Percentiles rank a stretch among this genome's conserved stretches.
Evolutionary conservation across 2,113 vertebrate species (phyloP).

Genomic region (Andinoacara biseriatus): DNA sequence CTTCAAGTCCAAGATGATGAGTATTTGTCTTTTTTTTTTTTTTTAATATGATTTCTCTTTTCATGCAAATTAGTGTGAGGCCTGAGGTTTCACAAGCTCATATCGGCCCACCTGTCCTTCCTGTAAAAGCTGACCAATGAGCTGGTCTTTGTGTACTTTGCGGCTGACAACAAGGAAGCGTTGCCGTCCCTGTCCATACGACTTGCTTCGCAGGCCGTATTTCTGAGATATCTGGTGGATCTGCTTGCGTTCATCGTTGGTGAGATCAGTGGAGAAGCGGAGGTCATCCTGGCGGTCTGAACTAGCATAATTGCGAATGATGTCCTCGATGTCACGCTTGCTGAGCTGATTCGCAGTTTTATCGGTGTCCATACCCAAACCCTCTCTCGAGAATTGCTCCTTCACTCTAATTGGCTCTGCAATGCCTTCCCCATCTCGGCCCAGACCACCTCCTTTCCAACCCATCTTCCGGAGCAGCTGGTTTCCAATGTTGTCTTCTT

Average conservation of each 20-base stretch:
- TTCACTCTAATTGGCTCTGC: slow-evolving; percentile 94
- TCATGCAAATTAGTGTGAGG: slow-evolving; percentile 74
- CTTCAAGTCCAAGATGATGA: slow-evolving; percentile 35
- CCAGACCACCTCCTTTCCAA: slow-evolving; percentile 94
- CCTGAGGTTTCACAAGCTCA: slow-evolving; percentile 92
- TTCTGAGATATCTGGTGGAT: slow-evolving; percentile 94
- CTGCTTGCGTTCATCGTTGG: slow-evolving; percentile 93
- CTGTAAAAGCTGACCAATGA: slow-evolving; percentile 93
- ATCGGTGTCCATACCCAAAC: slow-evolving; percentile 88
- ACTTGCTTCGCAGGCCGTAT: slow-evolving; percentile 95
- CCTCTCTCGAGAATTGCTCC: slow-evolving; percentile 94
- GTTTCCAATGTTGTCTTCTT: slow-evolving; percentile 97
- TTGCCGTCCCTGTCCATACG: slow-evolving; percentile 89
- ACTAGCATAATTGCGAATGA: slow-evolving; percentile 91
- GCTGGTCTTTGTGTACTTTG: slow-evolving; percentile 91
- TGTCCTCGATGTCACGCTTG: slow-evolving; percentile 93
- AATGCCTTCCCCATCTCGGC: slow-evolving; percentile 93
- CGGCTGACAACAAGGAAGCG: slow-evolving; percentile 93
- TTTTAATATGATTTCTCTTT: neutral
- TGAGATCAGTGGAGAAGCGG: slow-evolving; percentile 94
- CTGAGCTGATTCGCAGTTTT: slow-evolving; percentile 86
- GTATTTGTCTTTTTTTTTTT: neutral
- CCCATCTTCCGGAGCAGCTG: slow-evolving; percentile 98
- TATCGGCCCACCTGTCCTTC: slow-evolving; percentile 97
- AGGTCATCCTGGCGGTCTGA: slow-evolving; percentile 93